Evolutionary conservation across 2,113 vertebrate genomes (phyloP).

Genomic region (Acanthisitta chloris): DNA sequence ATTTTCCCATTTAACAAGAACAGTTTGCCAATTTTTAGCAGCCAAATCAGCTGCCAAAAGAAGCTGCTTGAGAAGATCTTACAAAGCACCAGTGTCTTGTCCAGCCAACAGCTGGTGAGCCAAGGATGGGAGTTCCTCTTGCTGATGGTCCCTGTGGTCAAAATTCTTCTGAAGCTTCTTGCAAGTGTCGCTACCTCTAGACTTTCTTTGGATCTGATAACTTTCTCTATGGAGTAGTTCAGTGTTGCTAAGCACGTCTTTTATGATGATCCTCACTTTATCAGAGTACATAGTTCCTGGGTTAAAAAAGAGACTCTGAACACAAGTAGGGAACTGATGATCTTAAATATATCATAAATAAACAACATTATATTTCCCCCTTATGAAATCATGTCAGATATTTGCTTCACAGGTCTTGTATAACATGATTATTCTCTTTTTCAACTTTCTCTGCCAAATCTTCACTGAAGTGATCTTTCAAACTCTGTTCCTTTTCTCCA

Average conservation of each 20-base stretch:
- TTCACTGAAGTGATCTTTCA: background rate
- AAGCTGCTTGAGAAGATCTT: background rate
- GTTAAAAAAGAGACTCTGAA: background rate
- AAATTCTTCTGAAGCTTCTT: background rate
- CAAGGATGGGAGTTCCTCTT: background rate
- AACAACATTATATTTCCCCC: background rate
- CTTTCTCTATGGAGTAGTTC: background rate
- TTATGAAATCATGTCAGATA: background rate
- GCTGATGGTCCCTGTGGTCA: background rate
- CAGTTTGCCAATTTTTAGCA: background rate
- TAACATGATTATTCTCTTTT: background rate
- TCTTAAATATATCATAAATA: background rate
- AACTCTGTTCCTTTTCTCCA: background rate
- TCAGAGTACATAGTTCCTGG: background rate
- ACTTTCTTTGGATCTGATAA: background rate
- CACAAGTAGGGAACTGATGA: background rate
- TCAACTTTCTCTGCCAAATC: background rate
- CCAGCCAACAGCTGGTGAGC: background rate
- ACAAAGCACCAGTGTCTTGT: background rate
- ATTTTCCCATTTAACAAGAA: background rate
- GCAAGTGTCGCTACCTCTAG: background rate
- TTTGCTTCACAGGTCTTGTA: background rate
- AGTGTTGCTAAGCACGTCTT: background rate
- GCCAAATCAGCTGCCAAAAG: background rate
- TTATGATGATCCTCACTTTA: background rate